phyloP scores from a whole-genome alignment of 2,888 invertebrate genomes.

The Lasius fuliginosus region DNA sequence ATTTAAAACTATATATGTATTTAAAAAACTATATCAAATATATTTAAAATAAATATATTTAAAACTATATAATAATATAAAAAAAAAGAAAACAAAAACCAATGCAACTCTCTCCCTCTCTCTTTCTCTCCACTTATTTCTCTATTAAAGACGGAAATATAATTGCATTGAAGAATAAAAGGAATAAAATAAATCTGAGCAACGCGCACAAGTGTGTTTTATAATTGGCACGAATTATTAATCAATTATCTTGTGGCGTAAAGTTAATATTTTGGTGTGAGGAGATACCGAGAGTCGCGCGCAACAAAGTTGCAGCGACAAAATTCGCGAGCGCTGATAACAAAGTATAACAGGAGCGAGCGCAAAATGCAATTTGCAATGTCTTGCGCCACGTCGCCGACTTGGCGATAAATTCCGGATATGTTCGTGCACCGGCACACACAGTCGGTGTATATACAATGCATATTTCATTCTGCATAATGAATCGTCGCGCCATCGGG shows the following conservation, averaged over 20 bases:
- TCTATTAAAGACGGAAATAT: not conserved
- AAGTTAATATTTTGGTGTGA: not conserved
- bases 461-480: slow-evolving; percentile 75
- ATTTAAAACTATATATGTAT: too few relatives aligned
- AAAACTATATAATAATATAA: too few relatives aligned
- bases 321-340: slow-evolving; percentile 38
- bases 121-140: not conserved
- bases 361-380: slow-evolving; percentile 45
- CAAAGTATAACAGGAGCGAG: slow-evolving; percentile 9
- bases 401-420: slow-evolving; percentile 68
- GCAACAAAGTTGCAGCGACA: slow-evolving; percentile 5
- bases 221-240: not conserved
- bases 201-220: not conserved
- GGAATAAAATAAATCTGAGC: not conserved
- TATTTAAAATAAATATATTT: not conserved
- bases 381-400: slow-evolving; percentile 47
- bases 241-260: not conserved
- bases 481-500: slow-evolving; percentile 67
- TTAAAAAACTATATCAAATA: too few relatives aligned
- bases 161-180: not conserved
- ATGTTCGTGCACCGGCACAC: slow-evolving; percentile 54
- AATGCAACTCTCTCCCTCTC: too few relatives aligned
- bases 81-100: too few relatives aligned
- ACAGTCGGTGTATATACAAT: slow-evolving; percentile 64
- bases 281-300: not conserved